These are phyloP conservation scores for Halictus ligatus DNA, from an alignment of 2,888 invertebrate species.

Conservation along the genomic window DNA sequence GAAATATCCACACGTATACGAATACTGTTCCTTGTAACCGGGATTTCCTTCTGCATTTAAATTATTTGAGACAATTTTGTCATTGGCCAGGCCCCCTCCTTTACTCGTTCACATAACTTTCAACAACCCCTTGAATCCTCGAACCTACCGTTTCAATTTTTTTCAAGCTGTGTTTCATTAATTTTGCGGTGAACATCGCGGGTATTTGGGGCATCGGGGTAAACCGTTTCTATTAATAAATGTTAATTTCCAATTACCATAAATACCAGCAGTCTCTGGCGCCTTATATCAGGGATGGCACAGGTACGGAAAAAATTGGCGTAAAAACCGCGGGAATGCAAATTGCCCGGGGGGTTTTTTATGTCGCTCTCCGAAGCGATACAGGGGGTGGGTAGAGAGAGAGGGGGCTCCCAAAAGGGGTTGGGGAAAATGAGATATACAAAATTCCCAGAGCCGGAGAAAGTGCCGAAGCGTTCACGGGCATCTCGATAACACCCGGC, in stretches of 20 bases:
- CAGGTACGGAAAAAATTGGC: background rate
- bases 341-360: slow-evolving; percentile 10
- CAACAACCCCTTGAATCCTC: no score
- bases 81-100: no score
- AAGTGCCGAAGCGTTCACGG: slow-evolving; percentile 19
- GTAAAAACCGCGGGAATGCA: slow-evolving; percentile 13
- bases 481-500: slow-evolving; percentile 45
- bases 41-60: no score
- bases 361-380: background rate
- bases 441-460: slow-evolving; percentile 21
- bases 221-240: background rate
- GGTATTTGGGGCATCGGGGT: background rate
- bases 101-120: no score
- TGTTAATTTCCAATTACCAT: slow-evolving; percentile 6
- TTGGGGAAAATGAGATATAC: slow-evolving; percentile 1
- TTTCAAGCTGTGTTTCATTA: background rate
- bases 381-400: no score
- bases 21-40: no score
- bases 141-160: background rate
- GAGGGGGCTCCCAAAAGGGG: background rate
- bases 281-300: background rate
- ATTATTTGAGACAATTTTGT: no score
- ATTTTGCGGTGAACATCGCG: background rate
- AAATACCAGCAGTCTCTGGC: background rate
- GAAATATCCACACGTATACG: no score